phyloP scores from a whole-genome alignment of 35 echinoderm and acorn worm species.

The Hemicentrotus pulcherrimus region DNA sequence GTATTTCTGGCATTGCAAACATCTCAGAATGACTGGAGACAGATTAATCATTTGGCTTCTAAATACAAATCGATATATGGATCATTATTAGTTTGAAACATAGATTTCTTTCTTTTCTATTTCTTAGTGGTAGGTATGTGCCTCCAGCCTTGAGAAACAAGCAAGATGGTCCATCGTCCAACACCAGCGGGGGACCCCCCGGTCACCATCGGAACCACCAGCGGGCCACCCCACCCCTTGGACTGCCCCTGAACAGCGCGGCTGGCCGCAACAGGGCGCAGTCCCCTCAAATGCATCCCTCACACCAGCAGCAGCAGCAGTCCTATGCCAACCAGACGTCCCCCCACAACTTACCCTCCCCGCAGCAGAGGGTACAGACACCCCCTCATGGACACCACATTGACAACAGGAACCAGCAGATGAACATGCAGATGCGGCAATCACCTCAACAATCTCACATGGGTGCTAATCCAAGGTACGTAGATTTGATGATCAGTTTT shows the following conservation, averaged over 20 bases:
- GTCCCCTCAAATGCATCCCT: slow-evolving; percentile 50
- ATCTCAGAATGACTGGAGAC: too few relatives aligned
- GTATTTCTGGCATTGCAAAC: too few relatives aligned
- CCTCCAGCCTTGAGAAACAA: slow-evolving; percentile 39
- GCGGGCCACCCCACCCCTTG: slow-evolving; percentile 8
- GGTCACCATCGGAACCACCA: slow-evolving; percentile 34
- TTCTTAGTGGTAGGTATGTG: slow-evolving; percentile 45
- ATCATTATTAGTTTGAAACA: not conserved
- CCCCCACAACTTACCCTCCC: not conserved
- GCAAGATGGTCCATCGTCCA: slow-evolving; percentile 21
- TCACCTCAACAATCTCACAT: slow-evolving; percentile 20
- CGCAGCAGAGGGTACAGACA: slow-evolving; percentile 24
- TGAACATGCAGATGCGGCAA: slow-evolving; percentile 11
- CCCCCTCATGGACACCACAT: slow-evolving; percentile 7
- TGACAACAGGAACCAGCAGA: not conserved
- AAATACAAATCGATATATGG: too few relatives aligned
- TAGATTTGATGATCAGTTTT: not conserved
- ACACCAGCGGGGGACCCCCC: not conserved
- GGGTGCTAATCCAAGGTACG: not conserved
- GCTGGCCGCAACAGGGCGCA: slow-evolving; percentile 41
- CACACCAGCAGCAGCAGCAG: not conserved
- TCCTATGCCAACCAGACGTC: not conserved
- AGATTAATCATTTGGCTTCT: too few relatives aligned
- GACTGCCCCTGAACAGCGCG: slow-evolving; percentile 26
- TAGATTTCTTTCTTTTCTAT: too few relatives aligned